Base-by-base conservation (phyloP, 1,140 invertebrate genomes). In the Pseudomyrmex gracilis region DNA sequence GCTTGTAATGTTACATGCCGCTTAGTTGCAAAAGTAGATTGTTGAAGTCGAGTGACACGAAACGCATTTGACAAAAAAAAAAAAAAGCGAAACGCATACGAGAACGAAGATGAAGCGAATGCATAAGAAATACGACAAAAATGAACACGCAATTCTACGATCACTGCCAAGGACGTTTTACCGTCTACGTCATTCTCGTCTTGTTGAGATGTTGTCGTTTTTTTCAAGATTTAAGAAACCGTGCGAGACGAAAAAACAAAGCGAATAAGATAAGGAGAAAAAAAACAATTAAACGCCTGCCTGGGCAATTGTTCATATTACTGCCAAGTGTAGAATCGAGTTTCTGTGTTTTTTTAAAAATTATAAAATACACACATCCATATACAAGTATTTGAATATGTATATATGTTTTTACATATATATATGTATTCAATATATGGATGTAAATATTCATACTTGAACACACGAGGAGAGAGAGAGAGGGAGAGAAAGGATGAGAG, bases 151-250 rank as follows among this genome's bases (percentile, higher is more conserved):
- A 92, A 92, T 93, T 93, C 86, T 93, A 92, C 90, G 89, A 92
- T 93, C 93, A 94, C 93, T 94, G 93, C 93, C 93, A 94, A 92
- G 87, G 89, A 90, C 90, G 91, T 93, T 92, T 34, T 89, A 89
- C 80, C 90, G 86, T 92, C 84, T 88, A 91, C 89, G 90, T 93
- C 87, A 83, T 87, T 93, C 90, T 91, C 85, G 82, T 91, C 85
- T 87, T 93, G 89, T 90, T 85, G 84, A 83, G 64, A 86, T 64
- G 70, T 83, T 43, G 70, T 84, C 78, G 82, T 90, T 85, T 84
- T 82, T 82, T 85, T 85, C 82, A 76, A 45, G 76, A 51, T 84
- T 78, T 51, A 58, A 84, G 24, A 70, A 34, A 78, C 66, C 20
- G 58, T 61, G 51, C 24, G 73, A 83, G 34, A 87, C 55, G 61